phyloP scores from a whole-genome alignment of 2,113 vertebrate genomes.

The Platycercus adscitus region DNA sequence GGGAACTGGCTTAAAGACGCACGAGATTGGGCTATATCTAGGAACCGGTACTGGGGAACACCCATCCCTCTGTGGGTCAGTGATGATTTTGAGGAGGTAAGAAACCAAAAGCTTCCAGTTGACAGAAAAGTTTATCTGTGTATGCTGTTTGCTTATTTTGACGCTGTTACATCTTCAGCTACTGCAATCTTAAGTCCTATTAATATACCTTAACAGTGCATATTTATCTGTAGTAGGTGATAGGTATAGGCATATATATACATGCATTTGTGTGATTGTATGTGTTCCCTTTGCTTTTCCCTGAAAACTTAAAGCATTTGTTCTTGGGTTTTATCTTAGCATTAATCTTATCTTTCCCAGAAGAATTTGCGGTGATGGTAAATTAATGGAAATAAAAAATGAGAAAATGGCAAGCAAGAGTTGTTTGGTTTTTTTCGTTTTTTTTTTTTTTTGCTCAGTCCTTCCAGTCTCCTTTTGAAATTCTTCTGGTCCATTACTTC shows the following conservation, averaged over 20 bases:
- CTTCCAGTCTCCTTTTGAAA: neutral
- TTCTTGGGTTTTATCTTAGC: neutral
- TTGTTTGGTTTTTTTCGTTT: neutral
- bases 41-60: slow-evolving; percentile 98
- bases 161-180: neutral
- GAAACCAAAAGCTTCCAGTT: neutral
- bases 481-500: neutral
- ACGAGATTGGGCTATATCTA: slow-evolving; percentile 93
- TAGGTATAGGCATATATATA: neutral
- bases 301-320: neutral
- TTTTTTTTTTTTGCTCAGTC: neutral
- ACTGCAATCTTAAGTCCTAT: neutral
- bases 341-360: neutral
- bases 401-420: neutral
- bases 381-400: neutral
- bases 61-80: slow-evolving; percentile 98
- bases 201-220: neutral
- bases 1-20: slow-evolving; percentile 98
- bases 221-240: neutral
- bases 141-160: neutral
- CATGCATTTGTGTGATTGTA: neutral
- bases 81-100: slow-evolving; percentile 90
- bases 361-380: neutral
- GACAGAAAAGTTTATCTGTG: neutral
- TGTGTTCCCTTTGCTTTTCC: neutral